Evolutionary conservation across 2,797 vertebrate genomes (phyloP), one percentile per base, ranked within the genome.

Genomic region (Tragelaphus eurycerus): DNA sequence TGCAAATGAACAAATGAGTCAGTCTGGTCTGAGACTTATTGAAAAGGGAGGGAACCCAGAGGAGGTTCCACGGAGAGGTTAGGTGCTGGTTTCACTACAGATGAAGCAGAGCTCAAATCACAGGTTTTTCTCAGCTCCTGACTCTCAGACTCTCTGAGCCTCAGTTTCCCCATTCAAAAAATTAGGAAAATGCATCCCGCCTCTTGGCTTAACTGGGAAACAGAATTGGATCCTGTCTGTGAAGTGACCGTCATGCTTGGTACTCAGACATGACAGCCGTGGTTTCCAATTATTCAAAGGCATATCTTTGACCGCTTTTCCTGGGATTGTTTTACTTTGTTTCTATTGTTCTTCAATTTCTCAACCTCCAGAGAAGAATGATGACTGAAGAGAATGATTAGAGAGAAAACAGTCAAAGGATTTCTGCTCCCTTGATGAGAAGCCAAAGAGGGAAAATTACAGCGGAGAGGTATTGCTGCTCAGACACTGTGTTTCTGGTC

Each of bases 1-100:
- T 81, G 19, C 8, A 34, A 25, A 23, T 3, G 29, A 43, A 25
- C 3, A 3, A 6, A 15, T 0, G 0, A 31, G 2, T 9, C 19
- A 4, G 23, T 23, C 34, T 57, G 34, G 38, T 23, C 4, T 48
- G 48, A 34, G 50, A 5, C 13, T 79, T 17, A 9, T 10, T 31
- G 54, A 50, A 50, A 57, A 89, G 34, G 43, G 7, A 27, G 1
- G 7, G 21, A 71, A 91, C 31, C 60, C 19, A 29, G 83, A 71
- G 16, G n/a, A 89, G 48, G 8, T 19, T 25, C 15, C 50, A 50
- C 0, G 1, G 0, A 48, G 52, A 7, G 3, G 4, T 11, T 14
- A 23, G 64, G 4, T 31, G 19, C 0, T 1, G 8, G n/a, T 52
- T n/a, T n/a, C 46, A 2, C 4, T 81, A 0, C 6, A 52, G 38